A percentile compares a stretch with the other conserved stretches of the same genome.
Evolutionary conservation across 2,113 vertebrate genomes (phyloP).

Genomic region (Oryzias woworae): DNA sequence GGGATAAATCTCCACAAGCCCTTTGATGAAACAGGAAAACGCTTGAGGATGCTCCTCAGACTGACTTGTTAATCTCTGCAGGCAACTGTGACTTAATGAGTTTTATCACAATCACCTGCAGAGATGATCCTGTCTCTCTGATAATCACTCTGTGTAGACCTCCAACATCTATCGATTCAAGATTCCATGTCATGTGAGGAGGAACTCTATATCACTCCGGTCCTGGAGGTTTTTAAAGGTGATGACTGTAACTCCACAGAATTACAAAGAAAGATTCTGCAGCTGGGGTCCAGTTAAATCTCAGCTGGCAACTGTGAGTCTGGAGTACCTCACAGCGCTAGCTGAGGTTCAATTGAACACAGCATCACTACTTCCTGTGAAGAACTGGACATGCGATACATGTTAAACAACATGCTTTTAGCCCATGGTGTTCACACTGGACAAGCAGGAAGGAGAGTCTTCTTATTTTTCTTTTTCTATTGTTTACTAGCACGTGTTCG

Average conservation of each 20-base stretch:
- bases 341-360: constrained; percentile 90
- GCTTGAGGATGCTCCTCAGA: constrained; percentile 36
- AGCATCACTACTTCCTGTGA: constrained; percentile 21
- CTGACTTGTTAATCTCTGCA: constrained; percentile 92
- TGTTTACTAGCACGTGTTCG: no score
- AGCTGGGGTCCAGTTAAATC: constrained; percentile 90
- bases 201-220: not conserved
- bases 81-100: constrained; percentile 84
- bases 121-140: constrained; percentile 83
- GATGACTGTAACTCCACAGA: not conserved
- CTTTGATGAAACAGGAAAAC: no score
- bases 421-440: no score
- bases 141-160: not conserved
- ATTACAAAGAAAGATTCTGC: not conserved
- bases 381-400: no score
- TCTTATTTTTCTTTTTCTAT: no score
- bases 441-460: no score
- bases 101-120: constrained; percentile 85
- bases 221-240: not conserved
- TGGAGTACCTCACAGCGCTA: constrained; percentile 82
- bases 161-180: not conserved
- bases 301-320: constrained; percentile 99
- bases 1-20: not conserved
- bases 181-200: not conserved
- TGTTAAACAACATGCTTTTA: no score